Conservation (phyloP, 2,113 vertebrate species). For the Hemichromis elongatus region DNA sequence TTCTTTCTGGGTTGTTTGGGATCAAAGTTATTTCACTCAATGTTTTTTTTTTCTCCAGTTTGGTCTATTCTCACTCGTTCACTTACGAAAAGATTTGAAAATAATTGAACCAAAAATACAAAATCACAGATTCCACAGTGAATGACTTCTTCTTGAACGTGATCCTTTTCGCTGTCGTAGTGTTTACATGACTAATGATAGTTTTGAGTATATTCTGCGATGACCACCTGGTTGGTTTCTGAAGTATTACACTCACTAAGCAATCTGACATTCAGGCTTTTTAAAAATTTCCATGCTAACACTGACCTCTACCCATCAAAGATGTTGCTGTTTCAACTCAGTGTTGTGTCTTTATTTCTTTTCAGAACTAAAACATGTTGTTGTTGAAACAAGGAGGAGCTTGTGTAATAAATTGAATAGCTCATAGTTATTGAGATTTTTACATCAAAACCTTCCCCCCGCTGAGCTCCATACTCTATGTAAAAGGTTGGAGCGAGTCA, state of each 20-base stretch:
- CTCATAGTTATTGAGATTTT: background rate
- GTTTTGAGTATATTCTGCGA: background rate
- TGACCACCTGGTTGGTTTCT: background rate
- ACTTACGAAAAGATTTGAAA: background rate
- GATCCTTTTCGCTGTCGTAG: background rate
- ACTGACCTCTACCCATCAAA: background rate
- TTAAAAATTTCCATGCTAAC: background rate
- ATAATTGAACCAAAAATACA: background rate
- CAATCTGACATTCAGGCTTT: background rate
- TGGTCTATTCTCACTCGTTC: accelerated
- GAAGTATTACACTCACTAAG: background rate
- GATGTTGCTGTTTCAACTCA: accelerated
- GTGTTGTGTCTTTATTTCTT: background rate
- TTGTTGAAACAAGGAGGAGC: accelerated
- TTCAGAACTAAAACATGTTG: accelerated
- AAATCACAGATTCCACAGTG: background rate
- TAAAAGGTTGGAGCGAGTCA: background rate
- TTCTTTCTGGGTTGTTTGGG: background rate
- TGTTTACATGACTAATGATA: background rate
- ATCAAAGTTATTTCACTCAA: background rate
- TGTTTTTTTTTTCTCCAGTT: background rate
- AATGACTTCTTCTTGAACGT: background rate
- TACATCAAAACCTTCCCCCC: background rate
- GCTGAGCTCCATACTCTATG: background rate
- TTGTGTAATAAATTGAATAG: background rate